Percentiles rank a stretch among this genome's conserved stretches.
These are phyloP conservation scores for Leistus spinibarbis DNA, from an alignment of 2,888 invertebrate species.

Conservation along the genomic window DNA sequence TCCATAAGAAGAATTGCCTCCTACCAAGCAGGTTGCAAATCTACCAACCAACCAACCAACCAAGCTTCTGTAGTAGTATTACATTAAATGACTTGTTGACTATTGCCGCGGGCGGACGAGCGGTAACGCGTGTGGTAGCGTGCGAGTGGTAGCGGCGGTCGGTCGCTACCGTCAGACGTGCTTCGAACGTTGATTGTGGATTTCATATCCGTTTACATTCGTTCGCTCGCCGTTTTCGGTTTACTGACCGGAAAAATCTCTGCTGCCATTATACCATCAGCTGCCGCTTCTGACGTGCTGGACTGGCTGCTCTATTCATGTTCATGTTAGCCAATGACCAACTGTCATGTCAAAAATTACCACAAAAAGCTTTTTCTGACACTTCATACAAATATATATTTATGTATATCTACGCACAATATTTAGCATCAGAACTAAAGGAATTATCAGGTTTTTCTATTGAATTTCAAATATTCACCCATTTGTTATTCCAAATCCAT, in stretches of 20 bases:
- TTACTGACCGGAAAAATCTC: constrained; percentile 34
- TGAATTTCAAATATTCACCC: too few species aligned
- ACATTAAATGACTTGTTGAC: constrained; percentile 25
- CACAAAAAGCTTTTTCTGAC: not conserved
- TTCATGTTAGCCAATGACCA: constrained; percentile 2
- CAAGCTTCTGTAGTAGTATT: too few species aligned
- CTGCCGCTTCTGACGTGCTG: not conserved
- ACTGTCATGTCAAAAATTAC: constrained; percentile 2
- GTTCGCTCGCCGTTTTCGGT: constrained; percentile 1
- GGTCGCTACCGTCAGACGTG: constrained; percentile 1
- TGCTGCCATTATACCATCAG: constrained; percentile 15
- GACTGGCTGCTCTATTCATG: not conserved
- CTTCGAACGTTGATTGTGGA: constrained; percentile 24
- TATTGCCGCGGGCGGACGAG: not conserved
- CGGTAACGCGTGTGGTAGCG: not conserved
- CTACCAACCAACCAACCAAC: too few species aligned
- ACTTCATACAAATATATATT: not conserved
- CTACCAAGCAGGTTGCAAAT: not conserved
- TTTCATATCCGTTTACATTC: constrained; percentile 25
- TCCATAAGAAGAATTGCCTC: not conserved
- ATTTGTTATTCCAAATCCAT: too few species aligned
- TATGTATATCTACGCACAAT: not conserved
- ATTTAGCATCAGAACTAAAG: not conserved
- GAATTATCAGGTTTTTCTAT: not conserved
- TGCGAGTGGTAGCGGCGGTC: not conserved